These are phyloP conservation scores for Lota lota DNA, from an alignment of 2,113 vertebrate species.

Conservation along the genomic window DNA sequence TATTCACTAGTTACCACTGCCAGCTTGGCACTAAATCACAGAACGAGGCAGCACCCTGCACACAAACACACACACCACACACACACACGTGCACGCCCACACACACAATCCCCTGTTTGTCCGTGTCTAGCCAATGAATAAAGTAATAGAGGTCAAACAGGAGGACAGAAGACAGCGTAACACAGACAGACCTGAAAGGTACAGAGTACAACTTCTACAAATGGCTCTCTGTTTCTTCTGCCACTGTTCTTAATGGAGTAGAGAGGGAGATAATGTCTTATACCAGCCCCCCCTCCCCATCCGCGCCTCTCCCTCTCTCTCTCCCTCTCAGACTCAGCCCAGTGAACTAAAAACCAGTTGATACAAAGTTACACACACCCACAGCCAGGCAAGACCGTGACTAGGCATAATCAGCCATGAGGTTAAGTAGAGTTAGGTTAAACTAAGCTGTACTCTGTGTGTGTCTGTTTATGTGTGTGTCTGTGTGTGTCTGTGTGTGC, in stretches of 20 bases:
- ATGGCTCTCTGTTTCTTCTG: too few species aligned
- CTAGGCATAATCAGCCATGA: conserved; percentile 34
- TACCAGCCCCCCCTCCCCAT: too few species aligned
- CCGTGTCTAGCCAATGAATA: conserved; percentile 47
- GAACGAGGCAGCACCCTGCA: conserved; percentile 45
- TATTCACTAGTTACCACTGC: conserved; percentile 64
- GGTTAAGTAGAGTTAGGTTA: conserved; percentile 35
- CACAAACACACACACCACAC: conserved; percentile 11
- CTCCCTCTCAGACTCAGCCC: too few species aligned
- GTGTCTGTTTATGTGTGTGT: neutral
- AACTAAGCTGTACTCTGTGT: conserved; percentile 19
- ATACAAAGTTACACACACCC: conserved; percentile 2
- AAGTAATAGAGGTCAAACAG: conserved; percentile 58
- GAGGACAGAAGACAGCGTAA: conserved; percentile 6
- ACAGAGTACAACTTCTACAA: too few species aligned
- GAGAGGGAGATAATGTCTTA: neutral
- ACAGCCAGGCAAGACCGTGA: conserved; percentile 28
- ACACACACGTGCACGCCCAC: neutral
- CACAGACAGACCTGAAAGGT: neutral
- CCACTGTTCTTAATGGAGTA: neutral
- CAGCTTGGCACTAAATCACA: conserved; percentile 75
- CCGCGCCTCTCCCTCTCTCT: too few species aligned
- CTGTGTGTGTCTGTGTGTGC: neutral
- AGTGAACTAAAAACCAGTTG: too few species aligned
- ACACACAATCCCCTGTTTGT: conserved; percentile 45